Base-by-base conservation (phyloP, 2,888 invertebrate genomes). In the Empis livida region DNA sequence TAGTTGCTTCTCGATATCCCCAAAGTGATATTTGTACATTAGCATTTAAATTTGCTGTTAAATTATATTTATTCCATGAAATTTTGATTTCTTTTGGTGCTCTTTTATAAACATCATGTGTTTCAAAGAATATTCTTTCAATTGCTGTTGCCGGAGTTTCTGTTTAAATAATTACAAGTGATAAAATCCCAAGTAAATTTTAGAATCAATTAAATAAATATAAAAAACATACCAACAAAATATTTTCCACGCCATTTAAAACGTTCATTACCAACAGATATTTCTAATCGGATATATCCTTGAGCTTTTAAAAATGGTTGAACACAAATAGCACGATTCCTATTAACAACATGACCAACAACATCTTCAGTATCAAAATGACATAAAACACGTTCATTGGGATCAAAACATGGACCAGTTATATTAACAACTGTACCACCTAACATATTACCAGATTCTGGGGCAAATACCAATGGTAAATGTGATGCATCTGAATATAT, bases 361-460 rank as follows among this genome's bases (percentile, higher is more conserved):
- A 91, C 88, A 49, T 82, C 78, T 54, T 84, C 82, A 0, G 82
- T 85, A 61, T 91, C 90, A 61, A 91, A 91, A 54, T 85, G 80
- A 61, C 92, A 93, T 45, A 79, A 80, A 43, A 95, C 80, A 54
- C 82, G 78, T 57, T 87, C 82, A 2, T 73, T 73, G 0, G 77
- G 77, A 54, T 81, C 75, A 63, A 96, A 90, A 64, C 97, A 97
- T 3, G 95, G 94, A 0, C 96, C 97, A 0, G 96, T 94, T 49
- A 97, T 88, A 63, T 96, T 95, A 37, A 97, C 91, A 46, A 95
- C 82, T 0, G 92, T 90, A 2, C 97, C 97, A 4, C 97, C 97
- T 54, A 96, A 74, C 96, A 97, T 96, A 65, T 91, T 93, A 5
- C 94, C 96, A 61, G 90, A 91, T 67, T 95, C 93, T 0, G 95